phyloP scores from a whole-genome alignment of 1,140 invertebrate genomes.

The Eciton burchellii region DNA sequence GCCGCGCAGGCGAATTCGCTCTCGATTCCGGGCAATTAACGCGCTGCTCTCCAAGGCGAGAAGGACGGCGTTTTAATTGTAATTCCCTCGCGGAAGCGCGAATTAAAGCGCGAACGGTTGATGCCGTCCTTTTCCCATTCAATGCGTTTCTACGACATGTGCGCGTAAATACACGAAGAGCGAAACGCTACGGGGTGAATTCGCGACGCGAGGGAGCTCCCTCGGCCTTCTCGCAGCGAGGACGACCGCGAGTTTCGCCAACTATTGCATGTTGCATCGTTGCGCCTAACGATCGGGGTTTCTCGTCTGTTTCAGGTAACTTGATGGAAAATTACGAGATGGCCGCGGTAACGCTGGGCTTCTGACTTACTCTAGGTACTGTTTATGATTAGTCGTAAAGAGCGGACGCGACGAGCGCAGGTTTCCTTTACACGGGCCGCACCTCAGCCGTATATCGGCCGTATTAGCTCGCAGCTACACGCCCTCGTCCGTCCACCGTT shows the following conservation, averaged over 20 bases:
- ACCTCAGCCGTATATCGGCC: constrained; percentile 20
- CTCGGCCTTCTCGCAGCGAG: not conserved
- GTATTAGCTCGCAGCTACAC: constrained; percentile 41
- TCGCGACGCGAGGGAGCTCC: too few relatives aligned
- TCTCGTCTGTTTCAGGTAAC: constrained; percentile 64
- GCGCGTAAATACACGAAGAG: too few relatives aligned
- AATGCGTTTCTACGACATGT: too few relatives aligned
- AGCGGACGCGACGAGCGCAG: constrained; percentile 27
- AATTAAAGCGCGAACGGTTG: too few relatives aligned
- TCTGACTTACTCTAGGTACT: constrained; percentile 41
- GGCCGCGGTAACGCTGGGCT: constrained; percentile 33
- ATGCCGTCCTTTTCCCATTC: too few relatives aligned
- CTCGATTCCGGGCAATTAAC: constrained; percentile 48
- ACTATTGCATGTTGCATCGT: not conserved
- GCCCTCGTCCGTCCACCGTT: constrained; percentile 45
- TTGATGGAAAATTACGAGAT: constrained; percentile 34
- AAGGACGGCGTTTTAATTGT: not conserved
- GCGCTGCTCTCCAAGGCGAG: constrained; percentile 9
- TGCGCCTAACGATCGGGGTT: constrained; percentile 31
- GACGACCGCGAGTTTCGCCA: not conserved
- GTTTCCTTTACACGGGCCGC: constrained; percentile 31
- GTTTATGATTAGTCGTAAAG: constrained; percentile 57
- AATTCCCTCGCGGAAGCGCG: too few relatives aligned
- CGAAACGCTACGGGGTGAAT: too few relatives aligned
- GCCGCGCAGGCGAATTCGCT: constrained; percentile 32